Evolutionary conservation across 2,797 vertebrate genomes (phyloP).

Genomic region (Rousettus madagascariensis): DNA sequence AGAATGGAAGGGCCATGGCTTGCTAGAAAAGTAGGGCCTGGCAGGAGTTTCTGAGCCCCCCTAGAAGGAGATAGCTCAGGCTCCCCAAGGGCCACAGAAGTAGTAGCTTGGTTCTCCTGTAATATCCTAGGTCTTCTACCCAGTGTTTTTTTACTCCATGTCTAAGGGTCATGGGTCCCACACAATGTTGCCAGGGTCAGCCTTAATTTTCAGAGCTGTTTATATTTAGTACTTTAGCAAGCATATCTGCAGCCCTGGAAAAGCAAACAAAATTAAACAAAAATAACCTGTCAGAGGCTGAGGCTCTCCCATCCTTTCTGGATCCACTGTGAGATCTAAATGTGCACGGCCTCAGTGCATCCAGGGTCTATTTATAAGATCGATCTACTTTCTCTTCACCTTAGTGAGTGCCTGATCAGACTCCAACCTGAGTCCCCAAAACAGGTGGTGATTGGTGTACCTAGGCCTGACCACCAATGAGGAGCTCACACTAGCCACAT

Average conservation of each 20-base stretch:
- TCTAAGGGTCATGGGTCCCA: background rate
- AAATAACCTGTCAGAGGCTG: background rate
- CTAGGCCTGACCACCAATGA: background rate
- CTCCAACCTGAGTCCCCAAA: background rate
- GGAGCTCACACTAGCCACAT: background rate
- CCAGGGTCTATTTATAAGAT: background rate
- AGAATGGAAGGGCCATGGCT: constrained; percentile 64
- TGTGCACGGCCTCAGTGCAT: background rate
- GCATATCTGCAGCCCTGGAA: background rate
- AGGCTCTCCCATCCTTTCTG: background rate
- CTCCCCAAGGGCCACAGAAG: background rate
- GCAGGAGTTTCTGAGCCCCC: background rate
- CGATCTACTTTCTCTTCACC: background rate
- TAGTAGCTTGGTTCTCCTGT: background rate
- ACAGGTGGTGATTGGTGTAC: background rate
- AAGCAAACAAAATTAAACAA: background rate
- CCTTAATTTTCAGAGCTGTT: background rate
- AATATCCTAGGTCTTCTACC: background rate
- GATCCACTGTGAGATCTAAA: background rate
- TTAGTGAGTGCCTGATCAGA: background rate
- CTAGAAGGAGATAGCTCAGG: background rate
- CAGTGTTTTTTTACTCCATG: too few species aligned
- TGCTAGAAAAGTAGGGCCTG: constrained; percentile 9
- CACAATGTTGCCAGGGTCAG: background rate
- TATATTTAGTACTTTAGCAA: background rate